Evolutionary conservation across 2,797 vertebrate species (phyloP).

Genomic region (Gobionotothen gibberifrons): DNA sequence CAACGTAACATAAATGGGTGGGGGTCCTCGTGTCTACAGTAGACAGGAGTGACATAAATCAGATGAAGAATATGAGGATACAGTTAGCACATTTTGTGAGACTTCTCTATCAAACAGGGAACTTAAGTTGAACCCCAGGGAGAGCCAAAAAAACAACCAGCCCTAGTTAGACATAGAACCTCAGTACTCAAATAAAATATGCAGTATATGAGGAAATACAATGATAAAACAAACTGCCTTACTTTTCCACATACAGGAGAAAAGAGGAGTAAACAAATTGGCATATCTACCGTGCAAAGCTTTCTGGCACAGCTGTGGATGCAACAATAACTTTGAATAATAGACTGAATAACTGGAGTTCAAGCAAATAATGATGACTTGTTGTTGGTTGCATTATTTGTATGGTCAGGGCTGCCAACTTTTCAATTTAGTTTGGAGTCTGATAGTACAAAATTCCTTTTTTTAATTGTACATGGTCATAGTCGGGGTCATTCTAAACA

Average conservation of each 20-base stretch:
- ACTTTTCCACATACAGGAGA: not conserved
- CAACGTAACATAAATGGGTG: too few species aligned
- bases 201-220: not conserved
- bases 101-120: too few species aligned
- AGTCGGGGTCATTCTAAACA: too few species aligned
- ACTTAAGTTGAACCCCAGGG: slow-evolving; percentile 1
- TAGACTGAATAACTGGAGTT: not conserved
- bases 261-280: not conserved
- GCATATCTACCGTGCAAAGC: not conserved
- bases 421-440: too few species aligned
- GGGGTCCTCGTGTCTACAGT: too few species aligned
- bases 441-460: too few species aligned
- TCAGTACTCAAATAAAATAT: not conserved
- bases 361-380: not conserved
- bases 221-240: not conserved
- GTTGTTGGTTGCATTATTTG: not conserved
- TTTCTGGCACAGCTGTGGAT: not conserved
- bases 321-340: not conserved
- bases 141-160: not conserved
- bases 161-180: not conserved
- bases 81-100: too few species aligned
- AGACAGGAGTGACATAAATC: too few species aligned
- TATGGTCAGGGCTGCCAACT: too few species aligned
- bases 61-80: too few species aligned
- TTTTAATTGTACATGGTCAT: too few species aligned